phyloP scores from a whole-genome alignment of 2,888 invertebrate genomes.

The Alloplasta piceator region DNA sequence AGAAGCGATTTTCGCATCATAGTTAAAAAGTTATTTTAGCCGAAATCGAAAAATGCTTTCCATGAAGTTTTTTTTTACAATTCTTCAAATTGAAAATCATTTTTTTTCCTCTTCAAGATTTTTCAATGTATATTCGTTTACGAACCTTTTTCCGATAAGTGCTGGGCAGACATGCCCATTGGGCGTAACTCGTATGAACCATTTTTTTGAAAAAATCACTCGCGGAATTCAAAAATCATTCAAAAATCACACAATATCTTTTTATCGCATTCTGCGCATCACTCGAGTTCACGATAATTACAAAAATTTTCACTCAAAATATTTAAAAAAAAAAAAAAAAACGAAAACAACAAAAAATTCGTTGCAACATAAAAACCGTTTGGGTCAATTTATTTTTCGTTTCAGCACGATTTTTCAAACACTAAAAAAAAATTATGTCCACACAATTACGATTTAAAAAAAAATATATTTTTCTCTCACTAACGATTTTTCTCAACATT shows the following conservation, averaged over 20 bases:
- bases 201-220: constrained; percentile 70
- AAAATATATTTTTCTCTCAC: too few relatives aligned
- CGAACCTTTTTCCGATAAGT: constrained; percentile 82
- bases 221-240: constrained; percentile 47
- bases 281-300: constrained; percentile 8
- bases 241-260: constrained; percentile 2
- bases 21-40: too few relatives aligned
- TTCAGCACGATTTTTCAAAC: too few relatives aligned
- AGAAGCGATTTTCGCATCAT: too few relatives aligned
- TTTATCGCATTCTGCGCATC: neutral
- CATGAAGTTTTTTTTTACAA: neutral
- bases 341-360: too few relatives aligned
- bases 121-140: constrained; percentile 29
- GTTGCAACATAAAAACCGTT: too few relatives aligned
- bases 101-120: too few relatives aligned
- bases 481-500: too few relatives aligned
- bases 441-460: too few relatives aligned
- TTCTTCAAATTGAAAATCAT: neutral
- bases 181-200: constrained; percentile 82
- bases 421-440: too few relatives aligned
- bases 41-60: neutral
- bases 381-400: too few relatives aligned
- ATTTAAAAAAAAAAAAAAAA: neutral
- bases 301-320: neutral
- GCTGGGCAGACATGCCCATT: constrained; percentile 82